Percentiles rank a stretch among this genome's conserved stretches.
phyloP scores from a whole-genome alignment of 1,140 invertebrate genomes.

The Teleopsis dalmanni region DNA sequence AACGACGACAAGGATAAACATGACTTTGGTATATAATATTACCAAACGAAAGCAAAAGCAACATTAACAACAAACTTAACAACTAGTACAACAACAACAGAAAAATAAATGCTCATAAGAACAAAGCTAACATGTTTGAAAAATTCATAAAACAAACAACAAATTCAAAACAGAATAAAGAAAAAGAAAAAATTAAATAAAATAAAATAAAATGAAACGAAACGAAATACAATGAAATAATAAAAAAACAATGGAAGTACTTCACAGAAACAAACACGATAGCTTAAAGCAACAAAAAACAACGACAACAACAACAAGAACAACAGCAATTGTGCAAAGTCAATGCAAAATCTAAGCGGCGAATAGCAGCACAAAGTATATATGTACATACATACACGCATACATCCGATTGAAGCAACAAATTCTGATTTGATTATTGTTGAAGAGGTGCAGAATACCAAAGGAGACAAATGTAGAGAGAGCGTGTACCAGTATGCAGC shows the following conservation, averaged over 20 bases:
- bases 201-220: not conserved
- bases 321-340: too few species aligned
- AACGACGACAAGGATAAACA: not conserved
- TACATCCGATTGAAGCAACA: too few species aligned
- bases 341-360: too few species aligned
- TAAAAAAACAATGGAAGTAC: not conserved
- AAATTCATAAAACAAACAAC: not conserved
- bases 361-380: too few species aligned
- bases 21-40: too few species aligned
- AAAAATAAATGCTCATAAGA: not conserved
- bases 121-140: not conserved
- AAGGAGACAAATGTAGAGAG: too few species aligned
- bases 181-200: not conserved
- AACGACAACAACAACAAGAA: not conserved
- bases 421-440: too few species aligned
- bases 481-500: too few species aligned
- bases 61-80: not conserved
- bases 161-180: not conserved
- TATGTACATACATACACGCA: too few species aligned
- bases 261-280: not conserved
- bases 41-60: not conserved
- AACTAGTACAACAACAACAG: not conserved
- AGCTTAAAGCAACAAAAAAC: not conserved
- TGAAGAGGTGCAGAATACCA: too few species aligned
- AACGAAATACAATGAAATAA: not conserved